Percentiles rank a stretch among this genome's conserved stretches.
These are phyloP conservation scores for Pungitius pungitius DNA, from an alignment of 2,113 vertebrate genomes.

Conservation along the genomic window DNA sequence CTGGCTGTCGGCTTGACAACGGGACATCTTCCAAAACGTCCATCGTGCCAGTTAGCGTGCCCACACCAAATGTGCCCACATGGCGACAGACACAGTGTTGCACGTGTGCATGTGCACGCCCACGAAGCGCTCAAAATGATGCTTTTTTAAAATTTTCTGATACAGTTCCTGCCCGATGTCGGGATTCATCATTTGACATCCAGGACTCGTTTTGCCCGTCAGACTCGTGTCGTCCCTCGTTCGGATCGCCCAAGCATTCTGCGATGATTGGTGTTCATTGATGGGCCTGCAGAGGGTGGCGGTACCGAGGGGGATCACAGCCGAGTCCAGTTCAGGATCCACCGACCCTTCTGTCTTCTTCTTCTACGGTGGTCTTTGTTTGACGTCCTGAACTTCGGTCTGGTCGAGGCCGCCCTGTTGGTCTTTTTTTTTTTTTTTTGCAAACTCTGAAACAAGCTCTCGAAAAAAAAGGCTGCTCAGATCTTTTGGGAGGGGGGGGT, in stretches of 20 bases:
- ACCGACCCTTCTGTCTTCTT: constrained; percentile 29
- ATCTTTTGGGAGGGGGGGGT: not conserved
- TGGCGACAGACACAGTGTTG: constrained; percentile 24
- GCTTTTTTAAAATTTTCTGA: constrained; percentile 29
- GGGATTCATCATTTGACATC: too few species aligned
- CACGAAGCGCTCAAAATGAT: constrained; percentile 40
- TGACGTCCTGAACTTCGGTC: constrained; percentile 50
- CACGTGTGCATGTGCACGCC: constrained; percentile 31
- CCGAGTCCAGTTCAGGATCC: too few species aligned
- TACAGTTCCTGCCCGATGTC: constrained; percentile 30
- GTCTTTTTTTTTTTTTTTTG: constrained; percentile 31
- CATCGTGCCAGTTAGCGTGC: constrained; percentile 55
- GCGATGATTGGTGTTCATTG: too few species aligned
- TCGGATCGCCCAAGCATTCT: too few species aligned
- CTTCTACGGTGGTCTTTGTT: constrained; percentile 42
- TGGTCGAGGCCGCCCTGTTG: constrained; percentile 10
- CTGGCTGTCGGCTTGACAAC: constrained; percentile 61
- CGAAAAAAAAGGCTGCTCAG: constrained; percentile 3
- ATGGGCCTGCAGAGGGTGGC: too few species aligned
- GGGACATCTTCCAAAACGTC: constrained; percentile 56
- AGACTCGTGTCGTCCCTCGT: too few species aligned
- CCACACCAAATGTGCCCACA: constrained; percentile 51
- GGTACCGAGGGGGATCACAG: too few species aligned
- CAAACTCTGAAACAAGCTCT: constrained; percentile 24
- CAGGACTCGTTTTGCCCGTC: too few species aligned